These are phyloP conservation scores for Sebastes dallii DNA, from an alignment of 2,797 vertebrate genomes.

Conservation along the genomic window DNA sequence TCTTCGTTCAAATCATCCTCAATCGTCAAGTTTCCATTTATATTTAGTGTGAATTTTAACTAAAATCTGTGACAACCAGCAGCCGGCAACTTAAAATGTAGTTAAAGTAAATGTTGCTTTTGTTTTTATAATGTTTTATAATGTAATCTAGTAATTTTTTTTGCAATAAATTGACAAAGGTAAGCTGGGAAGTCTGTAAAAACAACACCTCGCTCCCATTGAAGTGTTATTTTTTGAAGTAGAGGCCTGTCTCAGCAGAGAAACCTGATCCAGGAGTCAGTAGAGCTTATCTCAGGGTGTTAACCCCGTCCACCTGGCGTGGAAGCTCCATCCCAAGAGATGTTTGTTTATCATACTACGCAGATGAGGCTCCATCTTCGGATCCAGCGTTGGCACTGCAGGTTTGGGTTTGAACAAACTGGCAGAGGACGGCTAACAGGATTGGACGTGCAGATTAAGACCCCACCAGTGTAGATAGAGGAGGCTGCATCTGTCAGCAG, in stretches of 20 bases:
- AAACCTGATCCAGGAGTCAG: slow-evolving; percentile 1
- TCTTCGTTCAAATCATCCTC: not conserved
- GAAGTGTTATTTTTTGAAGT: not conserved
- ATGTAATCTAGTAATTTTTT: not conserved
- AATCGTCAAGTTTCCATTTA: not conserved
- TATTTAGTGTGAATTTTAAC: not conserved
- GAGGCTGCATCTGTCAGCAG: slow-evolving; percentile 58
- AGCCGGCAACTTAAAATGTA: not conserved
- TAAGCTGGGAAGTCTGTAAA: not conserved
- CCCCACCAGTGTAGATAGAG: not conserved
- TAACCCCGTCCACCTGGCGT: slow-evolving; percentile 51
- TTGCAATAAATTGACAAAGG: not conserved
- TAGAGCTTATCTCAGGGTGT: slow-evolving; percentile 41
- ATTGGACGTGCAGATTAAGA: slow-evolving; percentile 72
- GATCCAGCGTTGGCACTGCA: slow-evolving; percentile 22
- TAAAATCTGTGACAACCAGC: not conserved
- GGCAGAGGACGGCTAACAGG: slow-evolving; percentile 64
- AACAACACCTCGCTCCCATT: too few relatives aligned
- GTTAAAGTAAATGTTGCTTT: not conserved
- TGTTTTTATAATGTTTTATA: not conserved
- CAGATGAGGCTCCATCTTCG: slow-evolving; percentile 37
- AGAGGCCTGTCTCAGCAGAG: not conserved
- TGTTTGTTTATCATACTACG: slow-evolving; percentile 41
- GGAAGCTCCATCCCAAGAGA: slow-evolving; percentile 16
- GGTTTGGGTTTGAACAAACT: slow-evolving; percentile 35